Evolutionary conservation across 2,888 invertebrate genomes (phyloP).

Genomic region (Tenthredo notha): DNA sequence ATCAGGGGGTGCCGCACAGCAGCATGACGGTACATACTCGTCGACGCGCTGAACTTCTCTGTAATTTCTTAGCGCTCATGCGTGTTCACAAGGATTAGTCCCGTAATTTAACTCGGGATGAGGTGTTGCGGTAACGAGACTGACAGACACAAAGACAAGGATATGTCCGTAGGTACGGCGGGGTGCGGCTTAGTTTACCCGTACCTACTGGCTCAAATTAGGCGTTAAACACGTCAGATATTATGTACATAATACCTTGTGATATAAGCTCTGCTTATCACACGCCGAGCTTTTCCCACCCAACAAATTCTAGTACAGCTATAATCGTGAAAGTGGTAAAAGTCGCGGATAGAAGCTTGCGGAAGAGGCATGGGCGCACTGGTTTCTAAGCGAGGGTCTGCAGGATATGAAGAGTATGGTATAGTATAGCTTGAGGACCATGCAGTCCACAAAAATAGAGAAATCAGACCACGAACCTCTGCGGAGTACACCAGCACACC

Average conservation of each 20-base stretch:
- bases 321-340: neutral
- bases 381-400: neutral
- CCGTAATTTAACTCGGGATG: slow-evolving; percentile 60
- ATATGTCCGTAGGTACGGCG: neutral
- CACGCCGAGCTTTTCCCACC: neutral
- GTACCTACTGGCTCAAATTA: slow-evolving; percentile 1
- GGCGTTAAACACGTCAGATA: slow-evolving; percentile 41
- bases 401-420: neutral
- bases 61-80: slow-evolving; percentile 64
- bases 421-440: neutral
- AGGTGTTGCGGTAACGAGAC: slow-evolving; percentile 44
- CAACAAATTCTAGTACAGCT: neutral
- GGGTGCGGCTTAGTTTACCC: neutral
- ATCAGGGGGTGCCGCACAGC: neutral
- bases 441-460: neutral
- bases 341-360: neutral
- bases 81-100: slow-evolving; percentile 66
- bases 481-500: neutral
- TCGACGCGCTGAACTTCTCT: slow-evolving; percentile 54
- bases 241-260: neutral
- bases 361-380: neutral
- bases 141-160: slow-evolving; percentile 33
- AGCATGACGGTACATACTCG: slow-evolving; percentile 55
- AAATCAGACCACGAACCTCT: neutral
- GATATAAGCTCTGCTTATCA: slow-evolving; percentile 6